Evolutionary conservation across 2,797 vertebrate genomes (phyloP), one percentile per base, ranked within the genome.

Genomic region (Acanthopagrus latus): DNA sequence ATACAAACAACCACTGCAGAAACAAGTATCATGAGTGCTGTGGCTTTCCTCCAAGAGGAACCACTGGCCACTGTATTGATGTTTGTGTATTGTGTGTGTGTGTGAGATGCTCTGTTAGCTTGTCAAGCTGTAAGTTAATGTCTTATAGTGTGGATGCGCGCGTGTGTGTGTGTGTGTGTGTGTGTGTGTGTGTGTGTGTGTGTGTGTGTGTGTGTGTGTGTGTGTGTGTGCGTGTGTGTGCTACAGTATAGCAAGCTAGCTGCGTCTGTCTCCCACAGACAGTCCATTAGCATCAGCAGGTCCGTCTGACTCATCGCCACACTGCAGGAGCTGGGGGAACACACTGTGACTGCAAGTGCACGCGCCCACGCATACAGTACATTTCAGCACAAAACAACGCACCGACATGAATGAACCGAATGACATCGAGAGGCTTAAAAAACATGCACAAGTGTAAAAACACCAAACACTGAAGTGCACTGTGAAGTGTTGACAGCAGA

Each of bases 201-300:
- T 25, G 25, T 25, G 25, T 25, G 25, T 25, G 59, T 73, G 65
- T 62, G 74, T 67, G 70, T 44, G 76, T 57, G 71, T 58, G 75
- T 33, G 29, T 8, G 33, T 33, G 65, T 14, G 21, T 44, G 66
- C 41, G 20, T 20, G 54, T 25, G 76, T 55, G 70, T 56, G 75
- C 70, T 72, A 72, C 65, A 74, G 43, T 71, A 76, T 25, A 77
- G 71, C 73, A 55, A 86, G 79, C 67, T 76, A 66, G 71, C 78
- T 58, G 57, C 65, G 29, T 73, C 62, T 66, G 71, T 83, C 88
- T 89, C 81, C 86, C 74, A 89, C 82, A 86, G 65, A 87, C 78
- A 67, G 84, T 47, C 83, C 71, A 88, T 89, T 84, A 86, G 83
- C 86, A 88, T 90, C 86, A 88, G 83, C 80, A 80, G 70, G 82